Evolutionary conservation across 2,888 invertebrate genomes (phyloP).

Genomic region (Parthenolecanium corni): DNA sequence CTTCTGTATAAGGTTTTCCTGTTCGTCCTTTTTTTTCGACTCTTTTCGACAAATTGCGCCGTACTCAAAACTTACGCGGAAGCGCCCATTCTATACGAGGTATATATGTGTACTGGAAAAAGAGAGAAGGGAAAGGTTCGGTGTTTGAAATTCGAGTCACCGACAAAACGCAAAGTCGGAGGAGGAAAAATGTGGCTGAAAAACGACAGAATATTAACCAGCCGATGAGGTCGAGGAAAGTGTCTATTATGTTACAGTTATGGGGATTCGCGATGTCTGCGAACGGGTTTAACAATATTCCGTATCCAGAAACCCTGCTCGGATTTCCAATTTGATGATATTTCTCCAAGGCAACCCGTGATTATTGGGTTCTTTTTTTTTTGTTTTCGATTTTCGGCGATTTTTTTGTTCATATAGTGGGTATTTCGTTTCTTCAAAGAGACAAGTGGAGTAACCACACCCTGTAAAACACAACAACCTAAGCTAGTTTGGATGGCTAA

Average conservation of each 20-base stretch:
- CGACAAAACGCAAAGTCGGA: background rate
- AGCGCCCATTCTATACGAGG: too few relatives aligned
- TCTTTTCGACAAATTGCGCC: too few relatives aligned
- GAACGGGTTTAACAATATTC: constrained; percentile 10
- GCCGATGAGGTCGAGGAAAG: constrained; percentile 12
- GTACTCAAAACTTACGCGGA: too few relatives aligned
- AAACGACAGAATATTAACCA: constrained; percentile 2
- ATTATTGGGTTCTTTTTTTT: background rate
- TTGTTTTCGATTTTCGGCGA: too few relatives aligned
- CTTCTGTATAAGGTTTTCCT: too few relatives aligned
- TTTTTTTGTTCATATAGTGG: background rate
- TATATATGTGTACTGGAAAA: too few relatives aligned
- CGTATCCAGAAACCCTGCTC: background rate
- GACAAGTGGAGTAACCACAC: too few relatives aligned
- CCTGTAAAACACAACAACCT: too few relatives aligned
- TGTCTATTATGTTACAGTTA: constrained; percentile 21
- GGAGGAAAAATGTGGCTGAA: background rate
- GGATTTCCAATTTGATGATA: constrained; percentile 21
- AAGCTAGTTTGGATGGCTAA: too few relatives aligned
- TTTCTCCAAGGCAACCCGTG: background rate
- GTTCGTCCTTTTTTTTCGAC: too few relatives aligned
- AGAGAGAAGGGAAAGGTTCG: background rate
- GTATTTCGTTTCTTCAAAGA: background rate
- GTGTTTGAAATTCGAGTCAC: constrained; percentile 17
- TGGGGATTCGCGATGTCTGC: constrained; percentile 25